Evolutionary conservation across 2,113 vertebrate genomes (phyloP).

Genomic region (Stigmatopora nigra): DNA sequence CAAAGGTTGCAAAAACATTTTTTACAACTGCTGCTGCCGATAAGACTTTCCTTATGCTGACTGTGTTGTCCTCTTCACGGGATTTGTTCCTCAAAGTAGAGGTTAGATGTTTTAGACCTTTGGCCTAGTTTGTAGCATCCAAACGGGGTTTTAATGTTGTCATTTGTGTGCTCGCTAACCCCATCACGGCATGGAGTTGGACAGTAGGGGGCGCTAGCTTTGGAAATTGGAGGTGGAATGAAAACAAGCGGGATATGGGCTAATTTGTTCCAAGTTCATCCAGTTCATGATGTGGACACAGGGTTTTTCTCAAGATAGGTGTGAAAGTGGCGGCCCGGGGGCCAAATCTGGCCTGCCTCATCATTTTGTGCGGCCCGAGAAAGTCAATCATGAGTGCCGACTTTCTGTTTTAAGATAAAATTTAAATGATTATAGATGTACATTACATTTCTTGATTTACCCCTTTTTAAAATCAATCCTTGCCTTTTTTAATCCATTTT

Average conservation of each 20-base stretch:
- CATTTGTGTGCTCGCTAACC: conserved; percentile 20
- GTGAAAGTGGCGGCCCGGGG: no score
- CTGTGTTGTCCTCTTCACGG: not conserved
- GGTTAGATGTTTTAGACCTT: conserved; percentile 24
- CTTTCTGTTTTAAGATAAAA: no score
- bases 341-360: no score
- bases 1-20: conserved; percentile 48
- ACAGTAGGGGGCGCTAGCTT: conserved; percentile 16
- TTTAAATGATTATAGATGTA: no score
- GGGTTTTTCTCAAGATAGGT: no score
- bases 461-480: no score
- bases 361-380: no score
- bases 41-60: conserved; percentile 35
- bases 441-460: no score
- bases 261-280: conserved; percentile 13
- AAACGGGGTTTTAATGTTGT: conserved; percentile 25
- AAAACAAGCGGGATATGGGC: conserved; percentile 6
- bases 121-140: conserved; percentile 16
- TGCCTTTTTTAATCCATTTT: no score
- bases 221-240: conserved; percentile 15
- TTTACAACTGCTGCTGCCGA: conserved; percentile 40
- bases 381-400: no score
- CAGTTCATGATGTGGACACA: conserved; percentile 18
- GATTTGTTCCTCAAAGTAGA: not conserved
- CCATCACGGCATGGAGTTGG: conserved; percentile 16